These are phyloP conservation scores for Sympetrum striolatum DNA, from an alignment of 2,888 invertebrate genomes.

Conservation along the genomic window DNA sequence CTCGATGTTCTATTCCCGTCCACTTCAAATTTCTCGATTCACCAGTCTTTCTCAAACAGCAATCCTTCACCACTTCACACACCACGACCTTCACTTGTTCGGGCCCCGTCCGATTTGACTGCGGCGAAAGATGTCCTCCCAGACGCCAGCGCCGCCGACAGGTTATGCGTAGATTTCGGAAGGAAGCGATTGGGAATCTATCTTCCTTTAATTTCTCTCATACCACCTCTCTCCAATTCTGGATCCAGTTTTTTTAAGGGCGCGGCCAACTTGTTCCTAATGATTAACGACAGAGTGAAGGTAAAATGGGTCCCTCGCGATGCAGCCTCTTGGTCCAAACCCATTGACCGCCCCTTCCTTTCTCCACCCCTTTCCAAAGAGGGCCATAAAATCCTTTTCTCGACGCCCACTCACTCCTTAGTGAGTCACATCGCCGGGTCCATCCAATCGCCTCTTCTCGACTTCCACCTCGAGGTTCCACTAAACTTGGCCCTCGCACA, in stretches of 20 bases:
- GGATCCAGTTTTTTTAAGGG: not conserved
- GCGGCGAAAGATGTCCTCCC: conserved; percentile 23
- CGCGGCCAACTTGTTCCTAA: not conserved
- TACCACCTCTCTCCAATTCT: not conserved
- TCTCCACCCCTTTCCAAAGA: not conserved
- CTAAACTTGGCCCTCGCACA: not conserved
- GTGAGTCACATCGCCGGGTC: conserved; percentile 5
- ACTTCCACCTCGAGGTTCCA: not conserved
- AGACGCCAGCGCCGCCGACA: conserved; percentile 2
- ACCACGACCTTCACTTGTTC: conserved; percentile 29
- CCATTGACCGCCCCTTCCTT: not conserved
- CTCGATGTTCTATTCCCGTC: conserved; percentile 8
- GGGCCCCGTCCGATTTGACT: not conserved
- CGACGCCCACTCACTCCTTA: not conserved
- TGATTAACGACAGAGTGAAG: not conserved
- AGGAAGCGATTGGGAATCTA: conserved; percentile 50
- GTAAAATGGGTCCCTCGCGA: not conserved
- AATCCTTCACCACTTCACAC: not conserved
- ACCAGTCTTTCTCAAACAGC: not conserved
- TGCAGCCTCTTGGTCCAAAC: not conserved
- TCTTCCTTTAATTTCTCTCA: not conserved
- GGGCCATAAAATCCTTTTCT: conserved; percentile 52
- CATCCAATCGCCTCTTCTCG: not conserved
- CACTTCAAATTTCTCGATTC: conserved; percentile 11
- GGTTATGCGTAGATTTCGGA: too few relatives aligned